phyloP scores from a whole-genome alignment of 2,113 vertebrate genomes.

The Hyaena hyaena region DNA sequence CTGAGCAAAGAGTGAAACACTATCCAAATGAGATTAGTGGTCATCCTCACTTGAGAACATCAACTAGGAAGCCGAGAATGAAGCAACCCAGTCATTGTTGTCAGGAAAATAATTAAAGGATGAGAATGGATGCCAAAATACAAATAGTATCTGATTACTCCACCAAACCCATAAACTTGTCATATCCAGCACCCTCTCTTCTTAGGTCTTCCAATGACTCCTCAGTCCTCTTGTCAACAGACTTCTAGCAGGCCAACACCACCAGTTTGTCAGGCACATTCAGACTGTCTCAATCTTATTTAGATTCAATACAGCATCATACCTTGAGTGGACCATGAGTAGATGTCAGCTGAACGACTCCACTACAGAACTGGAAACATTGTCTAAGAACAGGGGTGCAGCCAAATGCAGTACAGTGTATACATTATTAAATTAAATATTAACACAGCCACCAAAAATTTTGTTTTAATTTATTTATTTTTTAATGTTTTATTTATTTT shows the following conservation, averaged over 20 bases:
- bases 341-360: neutral
- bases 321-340: neutral
- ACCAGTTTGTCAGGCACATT: neutral
- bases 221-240: neutral
- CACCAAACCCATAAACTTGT: neutral
- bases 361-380: neutral
- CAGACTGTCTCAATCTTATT: neutral
- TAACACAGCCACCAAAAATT: neutral
- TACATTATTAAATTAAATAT: neutral
- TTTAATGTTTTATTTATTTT: no score
- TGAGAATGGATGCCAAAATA: neutral
- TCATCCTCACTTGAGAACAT: neutral
- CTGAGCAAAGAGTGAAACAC: neutral
- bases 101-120: neutral
- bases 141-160: neutral
- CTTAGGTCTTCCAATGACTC: neutral
- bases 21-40: neutral
- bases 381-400: neutral
- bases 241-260: neutral
- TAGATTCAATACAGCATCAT: neutral
- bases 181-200: neutral
- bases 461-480: neutral
- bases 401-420: neutral
- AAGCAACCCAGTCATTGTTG: neutral
- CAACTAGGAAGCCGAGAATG: neutral